Conservation (phyloP, 2,113 vertebrate species). For the Apodemus speciosus region DNA sequence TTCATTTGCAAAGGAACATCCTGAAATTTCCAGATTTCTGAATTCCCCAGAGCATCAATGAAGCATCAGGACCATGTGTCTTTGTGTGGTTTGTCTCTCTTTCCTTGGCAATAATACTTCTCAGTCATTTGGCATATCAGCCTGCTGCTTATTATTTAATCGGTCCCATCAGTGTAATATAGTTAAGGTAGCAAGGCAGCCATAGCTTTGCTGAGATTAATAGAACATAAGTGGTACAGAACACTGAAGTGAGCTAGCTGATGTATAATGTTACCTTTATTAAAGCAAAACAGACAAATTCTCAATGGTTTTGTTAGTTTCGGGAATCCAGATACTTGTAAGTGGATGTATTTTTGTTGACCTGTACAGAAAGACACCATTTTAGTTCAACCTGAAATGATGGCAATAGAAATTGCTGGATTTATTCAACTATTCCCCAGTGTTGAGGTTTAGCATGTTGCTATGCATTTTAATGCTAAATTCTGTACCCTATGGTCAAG, state of each 20-base stretch:
- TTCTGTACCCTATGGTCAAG: too few relatives aligned
- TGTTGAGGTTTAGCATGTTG: too few relatives aligned
- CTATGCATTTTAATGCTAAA: too few relatives aligned
- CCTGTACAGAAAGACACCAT: not conserved
- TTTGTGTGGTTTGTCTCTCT: not conserved
- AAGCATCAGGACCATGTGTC: not conserved
- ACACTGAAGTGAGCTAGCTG: constrained; percentile 15
- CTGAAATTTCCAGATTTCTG: constrained; percentile 7
- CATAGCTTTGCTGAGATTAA: not conserved
- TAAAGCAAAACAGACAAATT: not conserved
- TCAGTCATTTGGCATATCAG: not conserved
- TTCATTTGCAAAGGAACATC: constrained; percentile 30
- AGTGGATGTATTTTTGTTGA: constrained; percentile 2
- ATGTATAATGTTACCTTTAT: not conserved
- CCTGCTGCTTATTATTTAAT: not conserved
- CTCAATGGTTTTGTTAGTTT: not conserved
- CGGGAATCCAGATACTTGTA: not conserved
- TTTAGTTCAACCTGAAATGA: not conserved
- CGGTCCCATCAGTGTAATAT: not conserved
- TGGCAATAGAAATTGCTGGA: not conserved
- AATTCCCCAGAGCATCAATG: not conserved
- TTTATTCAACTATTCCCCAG: not conserved
- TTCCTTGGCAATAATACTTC: not conserved
- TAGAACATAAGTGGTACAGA: not conserved
- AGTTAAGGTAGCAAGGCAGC: not conserved